These are phyloP conservation scores for Galaxea fascicularis DNA, from an alignment of 92 coral and sea anemone genomes.

Conservation along the genomic window DNA sequence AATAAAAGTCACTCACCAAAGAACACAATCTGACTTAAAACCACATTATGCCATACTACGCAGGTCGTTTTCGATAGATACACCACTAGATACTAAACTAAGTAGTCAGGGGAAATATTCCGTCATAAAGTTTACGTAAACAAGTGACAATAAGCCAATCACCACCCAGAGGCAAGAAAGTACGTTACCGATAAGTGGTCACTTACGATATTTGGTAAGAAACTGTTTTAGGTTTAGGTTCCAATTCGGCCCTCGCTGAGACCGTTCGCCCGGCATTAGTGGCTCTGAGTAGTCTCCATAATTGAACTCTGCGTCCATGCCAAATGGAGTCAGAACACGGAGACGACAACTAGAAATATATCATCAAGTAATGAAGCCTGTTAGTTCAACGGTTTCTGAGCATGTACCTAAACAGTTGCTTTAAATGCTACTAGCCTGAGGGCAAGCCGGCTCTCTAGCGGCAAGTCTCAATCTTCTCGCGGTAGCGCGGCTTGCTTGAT, in stretches of 20 bases:
- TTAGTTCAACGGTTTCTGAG: neutral
- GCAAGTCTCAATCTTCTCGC: too few species aligned
- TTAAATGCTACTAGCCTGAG: too few species aligned
- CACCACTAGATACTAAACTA: too few species aligned
- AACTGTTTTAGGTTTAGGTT: constrained; percentile 77
- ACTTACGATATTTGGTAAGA: constrained; percentile 86
- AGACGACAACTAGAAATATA: constrained; percentile 69
- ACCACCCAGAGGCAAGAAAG: too few species aligned
- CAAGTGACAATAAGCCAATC: neutral
- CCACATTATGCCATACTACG: too few species aligned
- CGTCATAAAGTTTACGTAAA: neutral
- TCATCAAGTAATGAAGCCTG: neutral
- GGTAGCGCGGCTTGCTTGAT: too few species aligned
- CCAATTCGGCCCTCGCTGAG: constrained; percentile 72
- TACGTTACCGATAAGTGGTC: neutral
- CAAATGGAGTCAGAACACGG: constrained; percentile 76
- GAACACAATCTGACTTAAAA: too few species aligned
- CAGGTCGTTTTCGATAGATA: too few species aligned
- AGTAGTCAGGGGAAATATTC: too few species aligned
- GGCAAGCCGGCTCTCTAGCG: too few species aligned
- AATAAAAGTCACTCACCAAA: too few species aligned
- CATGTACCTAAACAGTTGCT: too few species aligned
- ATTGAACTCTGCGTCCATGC: constrained; percentile 85
- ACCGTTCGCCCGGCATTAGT: constrained; percentile 65
- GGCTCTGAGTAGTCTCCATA: constrained; percentile 58